Percentiles rank a stretch among this genome's conserved stretches.
phyloP scores from a whole-genome alignment of 2,113 vertebrate genomes.

The Epinephelus fuscoguttatus region DNA sequence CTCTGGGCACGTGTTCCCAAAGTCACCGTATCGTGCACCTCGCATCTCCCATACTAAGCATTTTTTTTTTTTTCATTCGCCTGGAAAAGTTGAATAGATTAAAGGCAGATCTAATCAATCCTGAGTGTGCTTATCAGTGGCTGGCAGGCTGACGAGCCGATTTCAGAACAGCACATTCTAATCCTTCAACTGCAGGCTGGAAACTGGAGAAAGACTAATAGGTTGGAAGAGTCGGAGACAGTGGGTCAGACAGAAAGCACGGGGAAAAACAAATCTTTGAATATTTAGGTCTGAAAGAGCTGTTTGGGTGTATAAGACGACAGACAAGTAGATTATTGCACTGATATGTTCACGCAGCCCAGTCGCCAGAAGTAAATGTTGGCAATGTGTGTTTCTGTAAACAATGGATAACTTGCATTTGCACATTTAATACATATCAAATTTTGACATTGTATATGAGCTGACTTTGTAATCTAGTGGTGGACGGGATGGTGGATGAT shows the following conservation, averaged over 20 bases:
- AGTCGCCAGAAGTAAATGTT: too few relatives aligned
- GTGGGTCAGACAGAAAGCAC: slow-evolving; percentile 13
- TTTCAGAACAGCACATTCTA: slow-evolving; percentile 61
- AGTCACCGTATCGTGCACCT: slow-evolving; percentile 64
- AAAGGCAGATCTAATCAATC: slow-evolving; percentile 80
- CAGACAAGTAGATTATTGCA: background rate
- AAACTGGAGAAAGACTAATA: slow-evolving; percentile 54
- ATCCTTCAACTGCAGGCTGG: slow-evolving; percentile 63
- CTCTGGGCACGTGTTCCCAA: slow-evolving; percentile 65
- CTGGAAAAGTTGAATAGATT: slow-evolving; percentile 76
- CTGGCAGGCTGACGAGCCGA: slow-evolving; percentile 75
- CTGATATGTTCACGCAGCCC: background rate
- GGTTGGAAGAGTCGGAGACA: background rate
- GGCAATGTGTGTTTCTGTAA: too few relatives aligned
- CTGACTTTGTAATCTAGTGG: too few relatives aligned
- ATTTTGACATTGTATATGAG: too few relatives aligned
- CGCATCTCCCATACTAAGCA: slow-evolving; percentile 67
- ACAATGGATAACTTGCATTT: too few relatives aligned
- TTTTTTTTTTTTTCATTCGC: slow-evolving; percentile 36
- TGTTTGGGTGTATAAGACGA: background rate
- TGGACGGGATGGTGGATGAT: too few relatives aligned
- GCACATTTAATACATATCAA: too few relatives aligned
- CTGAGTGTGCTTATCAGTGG: slow-evolving; percentile 70
- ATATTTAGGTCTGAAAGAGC: background rate
- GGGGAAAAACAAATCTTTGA: background rate